Percentiles rank a stretch among this genome's conserved stretches.
Conservation (phyloP, 64 coral and sea anemone genomes). For the Catalaphyllia jardinei region DNA sequence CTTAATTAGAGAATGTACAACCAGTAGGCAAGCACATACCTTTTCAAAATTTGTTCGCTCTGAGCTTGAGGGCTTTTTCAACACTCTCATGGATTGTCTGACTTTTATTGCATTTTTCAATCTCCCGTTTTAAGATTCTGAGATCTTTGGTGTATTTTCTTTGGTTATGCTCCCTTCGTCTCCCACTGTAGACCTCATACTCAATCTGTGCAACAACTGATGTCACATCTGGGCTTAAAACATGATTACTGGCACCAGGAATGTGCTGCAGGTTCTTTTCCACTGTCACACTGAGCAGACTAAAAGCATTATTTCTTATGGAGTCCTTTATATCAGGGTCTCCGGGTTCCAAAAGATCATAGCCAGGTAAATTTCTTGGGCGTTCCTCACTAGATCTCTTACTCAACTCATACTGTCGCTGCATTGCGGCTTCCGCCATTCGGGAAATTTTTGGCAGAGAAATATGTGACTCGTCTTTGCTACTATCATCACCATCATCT, state of each 20-base stretch:
- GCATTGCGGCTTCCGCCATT: not conserved
- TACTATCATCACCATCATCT: slow-evolving; percentile 20
- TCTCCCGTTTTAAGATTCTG: not conserved
- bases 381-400: not conserved
- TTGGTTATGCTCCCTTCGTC: not conserved
- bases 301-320: not conserved
- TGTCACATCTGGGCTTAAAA: not conserved
- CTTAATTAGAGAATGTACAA: no score
- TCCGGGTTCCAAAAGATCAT: slow-evolving; percentile 49
- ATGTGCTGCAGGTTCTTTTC: not conserved
- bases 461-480: not conserved
- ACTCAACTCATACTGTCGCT: not conserved
- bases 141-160: not conserved
- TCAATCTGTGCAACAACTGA: not conserved
- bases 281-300: not conserved
- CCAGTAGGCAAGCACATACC: not conserved
- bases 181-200: not conserved
- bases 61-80: not conserved
- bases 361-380: not conserved
- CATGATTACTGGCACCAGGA: not conserved
- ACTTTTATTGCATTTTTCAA: not conserved
- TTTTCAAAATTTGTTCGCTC: not conserved
- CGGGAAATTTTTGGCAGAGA: not conserved
- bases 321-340: slow-evolving; percentile 13
- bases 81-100: not conserved